phyloP scores from a whole-genome alignment of 1,140 invertebrate genomes.

The Arion vulgaris region DNA sequence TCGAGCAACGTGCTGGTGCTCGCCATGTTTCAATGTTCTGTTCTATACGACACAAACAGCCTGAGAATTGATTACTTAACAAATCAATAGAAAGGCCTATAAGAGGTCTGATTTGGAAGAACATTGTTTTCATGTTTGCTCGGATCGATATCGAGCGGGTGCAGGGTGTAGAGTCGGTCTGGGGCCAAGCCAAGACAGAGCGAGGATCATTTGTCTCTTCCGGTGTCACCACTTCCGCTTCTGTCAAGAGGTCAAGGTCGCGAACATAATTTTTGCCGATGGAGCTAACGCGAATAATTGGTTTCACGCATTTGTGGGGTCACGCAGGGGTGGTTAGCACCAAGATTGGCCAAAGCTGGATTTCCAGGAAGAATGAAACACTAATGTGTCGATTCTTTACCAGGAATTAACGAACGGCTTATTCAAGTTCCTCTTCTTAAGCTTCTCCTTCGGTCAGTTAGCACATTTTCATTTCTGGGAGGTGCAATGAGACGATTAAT shows the following conservation, averaged over 20 bases:
- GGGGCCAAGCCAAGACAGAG: not conserved
- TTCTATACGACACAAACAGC: not conserved
- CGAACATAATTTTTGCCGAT: not conserved
- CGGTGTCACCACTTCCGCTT: constrained; percentile 7
- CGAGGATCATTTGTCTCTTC: constrained; percentile 7
- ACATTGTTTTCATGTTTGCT: constrained; percentile 4
- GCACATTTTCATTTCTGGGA: not conserved
- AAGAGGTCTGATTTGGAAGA: constrained; percentile 18
- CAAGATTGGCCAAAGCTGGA: not conserved
- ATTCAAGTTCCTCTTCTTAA: not conserved
- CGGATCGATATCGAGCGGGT: not conserved
- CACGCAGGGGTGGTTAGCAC: not conserved
- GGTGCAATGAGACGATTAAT: too few species aligned
- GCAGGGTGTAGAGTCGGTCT: not conserved
- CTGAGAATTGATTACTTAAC: not conserved
- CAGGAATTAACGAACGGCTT: not conserved
- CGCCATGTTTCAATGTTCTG: not conserved
- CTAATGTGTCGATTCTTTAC: too few species aligned
- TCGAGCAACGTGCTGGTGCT: not conserved
- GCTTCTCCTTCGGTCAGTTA: not conserved
- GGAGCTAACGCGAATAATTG: not conserved
- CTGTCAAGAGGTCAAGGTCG: not conserved
- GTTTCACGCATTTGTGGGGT: not conserved
- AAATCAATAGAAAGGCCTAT: constrained; percentile 11
- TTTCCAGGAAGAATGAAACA: too few species aligned